phyloP scores from a whole-genome alignment of 2,888 invertebrate genomes.

The Meandrusa payeni region DNA sequence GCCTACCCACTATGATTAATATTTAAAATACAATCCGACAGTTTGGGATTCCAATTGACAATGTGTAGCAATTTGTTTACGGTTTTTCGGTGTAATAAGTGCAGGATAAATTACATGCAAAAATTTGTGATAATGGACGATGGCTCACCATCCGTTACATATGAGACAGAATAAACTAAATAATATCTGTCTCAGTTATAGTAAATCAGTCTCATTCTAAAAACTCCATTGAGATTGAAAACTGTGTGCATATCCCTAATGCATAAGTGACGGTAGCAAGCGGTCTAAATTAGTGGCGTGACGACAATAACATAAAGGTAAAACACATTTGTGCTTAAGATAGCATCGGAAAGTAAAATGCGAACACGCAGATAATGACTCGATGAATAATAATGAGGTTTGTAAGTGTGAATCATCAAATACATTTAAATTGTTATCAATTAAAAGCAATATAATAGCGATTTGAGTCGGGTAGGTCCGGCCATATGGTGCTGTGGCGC shows the following conservation, averaged over 20 bases:
- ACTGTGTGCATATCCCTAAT: background rate
- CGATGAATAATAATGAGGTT: slow-evolving; percentile 79
- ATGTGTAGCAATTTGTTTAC: too few species aligned
- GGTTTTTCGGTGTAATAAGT: too few species aligned
- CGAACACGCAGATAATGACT: slow-evolving; percentile 75
- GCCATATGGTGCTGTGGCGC: slow-evolving; percentile 67
- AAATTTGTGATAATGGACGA: too few species aligned
- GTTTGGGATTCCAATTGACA: too few species aligned
- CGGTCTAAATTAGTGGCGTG: slow-evolving; percentile 55
- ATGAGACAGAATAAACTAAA: too few species aligned
- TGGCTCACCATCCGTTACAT: too few species aligned
- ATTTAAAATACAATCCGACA: too few species aligned
- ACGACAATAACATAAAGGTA: slow-evolving; percentile 67
- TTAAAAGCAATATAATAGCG: slow-evolving; percentile 81
- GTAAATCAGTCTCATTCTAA: too few species aligned
- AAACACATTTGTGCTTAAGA: slow-evolving; percentile 72
- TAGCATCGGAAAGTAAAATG: slow-evolving; percentile 67
- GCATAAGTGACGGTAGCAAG: slow-evolving; percentile 34
- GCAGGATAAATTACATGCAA: too few species aligned
- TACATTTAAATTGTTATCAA: slow-evolving; percentile 82
- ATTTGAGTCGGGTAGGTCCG: slow-evolving; percentile 68
- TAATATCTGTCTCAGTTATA: too few species aligned
- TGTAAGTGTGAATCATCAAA: slow-evolving; percentile 81
- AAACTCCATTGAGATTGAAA: too few species aligned
- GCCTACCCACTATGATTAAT: too few species aligned